Conservation (phyloP, 2,888 invertebrate species). For the Nomada flava region DNA sequence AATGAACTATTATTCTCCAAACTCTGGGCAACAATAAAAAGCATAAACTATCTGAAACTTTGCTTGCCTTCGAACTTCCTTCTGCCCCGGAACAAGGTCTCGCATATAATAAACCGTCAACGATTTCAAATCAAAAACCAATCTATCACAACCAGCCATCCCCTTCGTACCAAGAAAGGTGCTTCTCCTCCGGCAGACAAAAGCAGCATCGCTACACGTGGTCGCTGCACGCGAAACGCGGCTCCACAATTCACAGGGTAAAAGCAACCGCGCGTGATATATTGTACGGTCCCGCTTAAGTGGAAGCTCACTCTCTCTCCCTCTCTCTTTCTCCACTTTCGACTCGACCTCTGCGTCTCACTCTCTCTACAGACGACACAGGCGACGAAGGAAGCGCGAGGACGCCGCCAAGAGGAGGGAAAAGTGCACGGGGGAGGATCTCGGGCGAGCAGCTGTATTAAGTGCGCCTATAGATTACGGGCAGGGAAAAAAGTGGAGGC, state of each 20-base stretch:
- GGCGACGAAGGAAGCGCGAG: slow-evolving; percentile 36
- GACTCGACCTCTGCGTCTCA: slow-evolving; percentile 45
- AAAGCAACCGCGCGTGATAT: slow-evolving; percentile 78
- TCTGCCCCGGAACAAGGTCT: not conserved
- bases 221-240: slow-evolving; percentile 48
- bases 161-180: not conserved
- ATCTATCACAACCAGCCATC: not conserved
- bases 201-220: slow-evolving; percentile 53
- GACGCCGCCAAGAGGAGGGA: slow-evolving; percentile 4
- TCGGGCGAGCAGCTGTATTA: slow-evolving; percentile 81
- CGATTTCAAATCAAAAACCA: not conserved
- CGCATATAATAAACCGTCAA: no score
- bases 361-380: slow-evolving; percentile 6
- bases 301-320: slow-evolving; percentile 70
- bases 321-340: not conserved
- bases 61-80: not conserved
- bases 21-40: no score
- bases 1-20: not conserved
- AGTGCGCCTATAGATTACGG: slow-evolving; percentile 83
- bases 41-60: not conserved
- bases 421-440: slow-evolving; percentile 52
- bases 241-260: slow-evolving; percentile 59
- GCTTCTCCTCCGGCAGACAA: slow-evolving; percentile 19
- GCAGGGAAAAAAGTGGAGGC: slow-evolving; percentile 71
- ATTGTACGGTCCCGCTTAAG: slow-evolving; percentile 80